A percentile compares a stretch with the other conserved stretches of the same genome.
Conservation (phyloP, 2,113 vertebrate species). For the Strigops habroptila region DNA sequence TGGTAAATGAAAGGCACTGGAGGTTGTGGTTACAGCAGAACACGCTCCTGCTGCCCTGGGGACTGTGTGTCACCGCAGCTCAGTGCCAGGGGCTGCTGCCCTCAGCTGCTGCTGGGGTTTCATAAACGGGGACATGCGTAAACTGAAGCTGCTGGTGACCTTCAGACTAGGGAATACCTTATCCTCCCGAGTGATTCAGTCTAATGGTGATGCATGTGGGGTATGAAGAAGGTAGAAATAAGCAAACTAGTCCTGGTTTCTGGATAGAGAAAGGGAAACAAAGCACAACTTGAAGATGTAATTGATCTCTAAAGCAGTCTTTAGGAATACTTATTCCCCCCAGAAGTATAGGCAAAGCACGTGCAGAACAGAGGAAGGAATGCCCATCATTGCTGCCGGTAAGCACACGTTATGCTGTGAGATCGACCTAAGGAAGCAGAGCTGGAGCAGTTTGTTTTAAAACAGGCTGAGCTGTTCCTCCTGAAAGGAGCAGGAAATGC, state of each 20-base stretch:
- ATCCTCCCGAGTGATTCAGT: not conserved
- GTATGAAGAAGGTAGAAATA: not conserved
- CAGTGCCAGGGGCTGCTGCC: not conserved
- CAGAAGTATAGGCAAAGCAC: not conserved
- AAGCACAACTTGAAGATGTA: not conserved
- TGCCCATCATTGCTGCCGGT: not conserved
- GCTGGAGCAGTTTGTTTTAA: not conserved
- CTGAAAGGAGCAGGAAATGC: not conserved
- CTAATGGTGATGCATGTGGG: not conserved
- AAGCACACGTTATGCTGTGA: not conserved
- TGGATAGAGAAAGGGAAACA: not conserved
- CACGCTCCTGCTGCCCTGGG: accelerated
- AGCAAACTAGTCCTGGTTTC: not conserved
- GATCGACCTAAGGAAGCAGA: not conserved
- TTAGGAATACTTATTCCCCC: not conserved
- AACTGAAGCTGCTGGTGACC: conserved; percentile 12
- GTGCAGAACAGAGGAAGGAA: not conserved
- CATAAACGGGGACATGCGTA: not conserved
- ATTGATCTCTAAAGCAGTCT: not conserved
- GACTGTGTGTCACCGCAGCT: not conserved
- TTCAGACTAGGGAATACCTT: not conserved
- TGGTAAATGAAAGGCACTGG: not conserved
- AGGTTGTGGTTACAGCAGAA: not conserved
- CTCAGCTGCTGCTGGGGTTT: not conserved
- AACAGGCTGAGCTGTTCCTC: not conserved